Conservation (phyloP, 1,140 invertebrate species). For the Brachionus calyciflorus region DNA sequence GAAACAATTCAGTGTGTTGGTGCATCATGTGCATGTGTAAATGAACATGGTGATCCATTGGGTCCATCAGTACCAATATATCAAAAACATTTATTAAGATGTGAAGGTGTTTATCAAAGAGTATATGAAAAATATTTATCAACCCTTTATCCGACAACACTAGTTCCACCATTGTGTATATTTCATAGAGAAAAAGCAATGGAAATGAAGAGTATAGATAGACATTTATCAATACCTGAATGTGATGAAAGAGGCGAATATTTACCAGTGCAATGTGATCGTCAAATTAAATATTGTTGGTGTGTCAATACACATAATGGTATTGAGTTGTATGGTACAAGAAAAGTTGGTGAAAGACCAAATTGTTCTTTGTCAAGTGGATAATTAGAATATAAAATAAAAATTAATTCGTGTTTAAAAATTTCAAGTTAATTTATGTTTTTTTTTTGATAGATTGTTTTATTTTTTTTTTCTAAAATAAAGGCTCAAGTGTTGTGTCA, state of each 20-base stretch:
- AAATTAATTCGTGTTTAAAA: no score
- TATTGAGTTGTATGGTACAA: conserved; percentile 29
- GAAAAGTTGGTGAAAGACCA: conserved; percentile 19
- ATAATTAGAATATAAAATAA: no score
- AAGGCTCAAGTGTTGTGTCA: no score
- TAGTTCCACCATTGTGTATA: conserved; percentile 27
- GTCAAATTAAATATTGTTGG: conserved; percentile 34
- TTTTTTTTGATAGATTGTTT: no score
- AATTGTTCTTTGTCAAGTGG: neutral
- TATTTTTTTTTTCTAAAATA: no score
- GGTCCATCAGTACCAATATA: conserved; percentile 36
- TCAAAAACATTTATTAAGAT: conserved; percentile 35
- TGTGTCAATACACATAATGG: conserved; percentile 42
- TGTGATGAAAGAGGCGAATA: conserved; percentile 40
- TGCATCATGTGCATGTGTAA: conserved; percentile 36
- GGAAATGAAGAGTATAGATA: conserved; percentile 17
- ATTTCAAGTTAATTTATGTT: no score
- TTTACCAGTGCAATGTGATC: conserved; percentile 39
- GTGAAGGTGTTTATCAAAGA: conserved; percentile 44
- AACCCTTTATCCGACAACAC: neutral
- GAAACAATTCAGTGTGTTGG: conserved; percentile 38
- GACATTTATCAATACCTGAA: conserved; percentile 37
- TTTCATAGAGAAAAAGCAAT: conserved; percentile 30
- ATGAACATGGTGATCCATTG: conserved; percentile 32
- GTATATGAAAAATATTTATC: conserved; percentile 16